Evolutionary conservation across 1,140 invertebrate species (phyloP), one percentile per base, ranked within the genome.

Genomic region (Episyrphus balteatus): DNA sequence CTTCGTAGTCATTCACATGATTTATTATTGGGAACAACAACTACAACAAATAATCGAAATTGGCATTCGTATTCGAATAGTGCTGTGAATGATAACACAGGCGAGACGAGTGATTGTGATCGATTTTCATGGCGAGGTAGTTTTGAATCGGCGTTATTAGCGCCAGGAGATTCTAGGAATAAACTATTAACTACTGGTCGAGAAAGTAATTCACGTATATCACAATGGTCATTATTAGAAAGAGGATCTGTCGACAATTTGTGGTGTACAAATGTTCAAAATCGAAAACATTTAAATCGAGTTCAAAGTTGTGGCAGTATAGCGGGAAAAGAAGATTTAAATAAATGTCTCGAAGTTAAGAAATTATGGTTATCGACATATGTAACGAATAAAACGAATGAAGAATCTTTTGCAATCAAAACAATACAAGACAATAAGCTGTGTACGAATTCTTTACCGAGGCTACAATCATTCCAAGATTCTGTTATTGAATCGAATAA

Each of bases 51-150:
- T 6, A 44, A 53, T 19, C 50, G 57, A 19, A 64, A 49, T 46
- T 66, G 15, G 53, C 58, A 53, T 39, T 70, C 74, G 54, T 62
- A 71, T 41, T 71, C 69, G 18, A 63, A 68, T 48, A 67, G 70
- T 54, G 68, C 69, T 45, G 63, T 67, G 36, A 71, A 56, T 34
- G 78, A 68, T 66, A 78, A 71, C 62, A 72, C 61, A 21, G 73
- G 70, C 1, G 85, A 79, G 70, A 81, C 84, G n/a, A 88, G 85
- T 70, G 86, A 90, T 58, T 85, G 86, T 73, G 88, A 92, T 62
- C 71, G 87, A 41, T 90, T 90, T 68, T 88, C 86, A 47, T 91
- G 88, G 88, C 75, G 87, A 49, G 87, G 87, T 44, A 90, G 87
- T 68, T 91, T 92, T 69, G 88, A 92, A 60, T 89, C 86, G 5